Evolutionary conservation across 1,140 invertebrate species (phyloP).

Genomic region (Drosophila arizonae): DNA sequence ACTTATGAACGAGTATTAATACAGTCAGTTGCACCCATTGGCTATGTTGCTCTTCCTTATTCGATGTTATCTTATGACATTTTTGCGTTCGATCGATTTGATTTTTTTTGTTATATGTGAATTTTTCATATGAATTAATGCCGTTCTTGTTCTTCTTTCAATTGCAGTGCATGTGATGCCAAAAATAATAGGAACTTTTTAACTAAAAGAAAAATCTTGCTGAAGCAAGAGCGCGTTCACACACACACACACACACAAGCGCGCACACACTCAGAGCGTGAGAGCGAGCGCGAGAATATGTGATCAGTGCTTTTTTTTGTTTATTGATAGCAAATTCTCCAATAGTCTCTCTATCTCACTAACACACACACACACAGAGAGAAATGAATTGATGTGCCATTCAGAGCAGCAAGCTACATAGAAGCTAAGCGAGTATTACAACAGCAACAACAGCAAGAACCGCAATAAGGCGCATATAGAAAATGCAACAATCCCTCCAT

Average conservation of each 20-base stretch:
- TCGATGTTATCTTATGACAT: constrained; percentile 2
- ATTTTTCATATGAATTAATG: constrained; percentile 15
- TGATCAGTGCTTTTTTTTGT: constrained; percentile 33
- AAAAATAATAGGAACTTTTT: constrained; percentile 39
- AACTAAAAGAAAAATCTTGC: constrained; percentile 24
- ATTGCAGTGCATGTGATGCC: constrained; percentile 72
- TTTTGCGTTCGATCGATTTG: constrained; percentile 6
- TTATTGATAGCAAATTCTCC: constrained; percentile 32
- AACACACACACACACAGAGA: neutral
- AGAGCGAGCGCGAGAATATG: constrained; percentile 42
- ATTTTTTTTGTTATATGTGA: constrained; percentile 2
- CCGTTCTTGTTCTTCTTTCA: constrained; percentile 14
- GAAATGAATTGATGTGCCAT: constrained; percentile 69
- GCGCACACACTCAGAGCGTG: constrained; percentile 4
- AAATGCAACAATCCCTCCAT: constrained; percentile 75
- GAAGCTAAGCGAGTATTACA: constrained; percentile 79
- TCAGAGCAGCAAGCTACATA: constrained; percentile 63
- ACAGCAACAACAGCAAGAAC: constrained; percentile 26
- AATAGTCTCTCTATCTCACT: constrained; percentile 7
- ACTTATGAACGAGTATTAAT: too few species aligned
- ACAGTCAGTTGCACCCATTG: too few species aligned
- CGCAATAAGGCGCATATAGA: constrained; percentile 41
- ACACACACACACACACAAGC: neutral
- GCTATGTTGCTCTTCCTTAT: too few species aligned
- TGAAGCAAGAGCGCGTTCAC: constrained; percentile 14